Base-by-base conservation (phyloP, 2,888 invertebrate genomes). In the Ametastegia equiseti region DNA sequence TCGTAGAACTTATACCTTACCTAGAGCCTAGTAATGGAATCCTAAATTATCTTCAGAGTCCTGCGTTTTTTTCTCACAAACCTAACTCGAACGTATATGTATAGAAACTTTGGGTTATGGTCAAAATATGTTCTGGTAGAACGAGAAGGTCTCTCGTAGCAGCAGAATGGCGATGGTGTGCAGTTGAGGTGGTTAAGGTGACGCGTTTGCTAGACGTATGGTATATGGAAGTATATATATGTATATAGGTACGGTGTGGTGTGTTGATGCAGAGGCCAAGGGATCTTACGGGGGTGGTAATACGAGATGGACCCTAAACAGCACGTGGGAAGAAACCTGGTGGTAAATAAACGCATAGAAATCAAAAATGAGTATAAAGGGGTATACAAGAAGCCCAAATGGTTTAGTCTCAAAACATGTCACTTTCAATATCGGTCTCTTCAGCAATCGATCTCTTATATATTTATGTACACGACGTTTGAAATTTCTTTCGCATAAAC, bases 351-450 rank as follows among this genome's bases (percentile, higher is more conserved):
- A 86, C 87, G 89, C 90, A 88, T 90, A 90, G 91, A 91, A 91
- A 91, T 88, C 87, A 87, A 89, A 84, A 88, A 86, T 83, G 81
- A 83, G 80, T 42, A 86, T 88, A 78, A 78, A 78, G 78, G 78
- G 78, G 78, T 78, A 78, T 27, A 36, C 63, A 45, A 60, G 78
- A 42, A 27, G 78, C 78, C 36, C 87, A 88, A 90, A 89, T 88
- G 88, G 89, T 88, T 89, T 87, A 90, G 90, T 91, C 91, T 91
- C 88, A 91, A 91, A 91, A 91, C 91, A 91, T 91, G 91, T 91
- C 91, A 91, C 87, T 83, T 90, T 86, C 89, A 90, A 91, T 91
- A 91, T 91, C 87, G 88, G 88, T 88, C 78, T 78, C 78, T 60
- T 78, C 84, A 87, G 83, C 86, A 87, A 90, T 91, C 91, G 91